Evolutionary conservation across 2,888 invertebrate genomes (phyloP).

Genomic region (Xestobium rufovillosum): DNA sequence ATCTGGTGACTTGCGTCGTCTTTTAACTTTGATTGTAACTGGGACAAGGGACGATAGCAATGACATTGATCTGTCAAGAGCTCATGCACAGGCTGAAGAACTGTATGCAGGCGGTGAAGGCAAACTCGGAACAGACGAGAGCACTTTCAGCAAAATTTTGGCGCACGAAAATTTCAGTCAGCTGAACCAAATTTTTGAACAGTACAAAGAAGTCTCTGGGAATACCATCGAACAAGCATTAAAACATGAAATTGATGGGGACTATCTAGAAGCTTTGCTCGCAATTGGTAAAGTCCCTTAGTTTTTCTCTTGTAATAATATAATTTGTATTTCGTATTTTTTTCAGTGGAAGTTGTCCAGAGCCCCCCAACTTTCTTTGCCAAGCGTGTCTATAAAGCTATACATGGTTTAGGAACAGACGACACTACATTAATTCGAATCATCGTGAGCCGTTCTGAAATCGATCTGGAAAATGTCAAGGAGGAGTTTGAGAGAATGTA

Average conservation of each 20-base stretch:
- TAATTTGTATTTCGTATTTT: constrained; percentile 9
- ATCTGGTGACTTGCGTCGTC: constrained; percentile 67
- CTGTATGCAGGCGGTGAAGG: constrained; percentile 64
- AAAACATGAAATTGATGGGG: constrained; percentile 58
- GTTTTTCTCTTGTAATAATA: neutral
- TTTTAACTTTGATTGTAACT: constrained; percentile 65
- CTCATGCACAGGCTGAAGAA: constrained; percentile 64
- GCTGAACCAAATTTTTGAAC: constrained; percentile 60
- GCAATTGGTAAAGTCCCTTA: constrained; percentile 52
- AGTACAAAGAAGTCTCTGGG: constrained; percentile 65
- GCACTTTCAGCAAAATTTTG: constrained; percentile 63
- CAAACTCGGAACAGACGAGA: constrained; percentile 66
- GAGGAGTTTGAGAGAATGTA: constrained; percentile 62
- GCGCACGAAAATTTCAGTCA: constrained; percentile 70
- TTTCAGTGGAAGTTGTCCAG: constrained; percentile 63
- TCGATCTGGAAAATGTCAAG: constrained; percentile 64
- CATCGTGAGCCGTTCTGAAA: constrained; percentile 60
- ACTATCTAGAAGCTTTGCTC: constrained; percentile 59
- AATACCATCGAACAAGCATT: constrained; percentile 68
- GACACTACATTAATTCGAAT: constrained; percentile 64
- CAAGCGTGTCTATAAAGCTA: constrained; percentile 53
- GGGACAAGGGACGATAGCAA: constrained; percentile 59
- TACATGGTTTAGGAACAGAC: constrained; percentile 66
- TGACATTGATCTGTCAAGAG: constrained; percentile 54
- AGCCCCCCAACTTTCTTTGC: constrained; percentile 63